Conservation (phyloP, 1,140 invertebrate species). For the Mycetomoellerius zeteki region DNA sequence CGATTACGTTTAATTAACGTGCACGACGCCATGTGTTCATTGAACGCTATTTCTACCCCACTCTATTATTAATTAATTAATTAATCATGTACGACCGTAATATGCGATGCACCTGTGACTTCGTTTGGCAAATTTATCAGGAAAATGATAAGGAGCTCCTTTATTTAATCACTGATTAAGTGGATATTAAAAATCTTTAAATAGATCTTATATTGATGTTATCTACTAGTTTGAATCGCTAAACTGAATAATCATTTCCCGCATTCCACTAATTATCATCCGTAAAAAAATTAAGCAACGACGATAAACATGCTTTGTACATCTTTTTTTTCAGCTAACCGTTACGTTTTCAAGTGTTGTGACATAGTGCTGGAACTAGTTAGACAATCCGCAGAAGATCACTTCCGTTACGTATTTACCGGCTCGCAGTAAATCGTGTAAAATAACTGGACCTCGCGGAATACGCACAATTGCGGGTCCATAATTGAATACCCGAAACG, state of each 20-base stretch:
- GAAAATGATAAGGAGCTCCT: constrained; percentile 24
- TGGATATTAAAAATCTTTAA: constrained; percentile 85
- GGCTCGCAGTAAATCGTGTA: constrained; percentile 41
- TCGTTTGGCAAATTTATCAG: constrained; percentile 30
- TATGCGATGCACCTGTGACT: constrained; percentile 42
- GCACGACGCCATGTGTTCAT: constrained; percentile 20
- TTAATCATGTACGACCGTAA: constrained; percentile 40
- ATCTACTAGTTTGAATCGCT: constrained; percentile 80
- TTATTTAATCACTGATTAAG: constrained; percentile 5
- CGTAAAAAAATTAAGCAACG: background rate
- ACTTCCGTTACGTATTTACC: constrained; percentile 30
- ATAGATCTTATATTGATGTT: constrained; percentile 83
- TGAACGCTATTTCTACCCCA: constrained; percentile 43
- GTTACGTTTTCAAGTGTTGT: background rate
- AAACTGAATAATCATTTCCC: constrained; percentile 82
- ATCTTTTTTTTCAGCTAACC: background rate
- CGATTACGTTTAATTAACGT: constrained; percentile 60
- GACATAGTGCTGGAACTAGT: background rate
- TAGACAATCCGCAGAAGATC: constrained; percentile 13
- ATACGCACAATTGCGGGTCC: constrained; percentile 38
- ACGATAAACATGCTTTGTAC: background rate
- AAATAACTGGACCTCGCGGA: constrained; percentile 60
- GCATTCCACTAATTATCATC: constrained; percentile 71
- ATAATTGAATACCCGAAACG: constrained; percentile 73
- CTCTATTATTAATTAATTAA: constrained; percentile 61